phyloP scores from a whole-genome alignment of 2,888 invertebrate species.

The Scaptomyza parva region DNA sequence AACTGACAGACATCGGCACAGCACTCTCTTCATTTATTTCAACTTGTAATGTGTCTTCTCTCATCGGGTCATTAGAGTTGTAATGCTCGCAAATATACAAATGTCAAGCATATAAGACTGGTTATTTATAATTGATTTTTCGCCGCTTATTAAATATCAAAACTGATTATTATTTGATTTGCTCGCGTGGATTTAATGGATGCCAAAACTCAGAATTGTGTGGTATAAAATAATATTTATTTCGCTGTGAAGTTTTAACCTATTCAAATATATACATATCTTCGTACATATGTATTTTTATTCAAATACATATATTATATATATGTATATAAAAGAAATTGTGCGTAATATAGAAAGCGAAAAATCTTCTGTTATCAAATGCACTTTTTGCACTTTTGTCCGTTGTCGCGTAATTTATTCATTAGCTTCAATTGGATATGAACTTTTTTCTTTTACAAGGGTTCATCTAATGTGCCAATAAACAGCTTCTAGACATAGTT shows the following conservation, averaged over 20 bases:
- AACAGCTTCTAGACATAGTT: not conserved
- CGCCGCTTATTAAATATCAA: no score
- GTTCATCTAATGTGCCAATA: constrained; percentile 8
- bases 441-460: constrained; percentile 30
- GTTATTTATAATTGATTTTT: no score
- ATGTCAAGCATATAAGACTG: no score
- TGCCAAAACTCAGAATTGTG: no score
- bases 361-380: not conserved
- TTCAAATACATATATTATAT: no score
- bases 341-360: not conserved
- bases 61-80: no score
- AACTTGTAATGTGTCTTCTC: not conserved
- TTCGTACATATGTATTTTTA: no score
- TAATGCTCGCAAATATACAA: no score
- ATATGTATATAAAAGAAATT: not conserved
- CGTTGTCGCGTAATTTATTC: constrained; percentile 64
- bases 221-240: no score
- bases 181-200: no score
- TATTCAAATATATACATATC: not conserved
- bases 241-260: no score
- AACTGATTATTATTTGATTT: no score
- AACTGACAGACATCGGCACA: not conserved
- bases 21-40: constrained; percentile 1
- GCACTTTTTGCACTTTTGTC: constrained; percentile 11
- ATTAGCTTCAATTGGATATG: constrained; percentile 68